Conservation (phyloP, 1,140 invertebrate species). For the Thrips palmi region DNA sequence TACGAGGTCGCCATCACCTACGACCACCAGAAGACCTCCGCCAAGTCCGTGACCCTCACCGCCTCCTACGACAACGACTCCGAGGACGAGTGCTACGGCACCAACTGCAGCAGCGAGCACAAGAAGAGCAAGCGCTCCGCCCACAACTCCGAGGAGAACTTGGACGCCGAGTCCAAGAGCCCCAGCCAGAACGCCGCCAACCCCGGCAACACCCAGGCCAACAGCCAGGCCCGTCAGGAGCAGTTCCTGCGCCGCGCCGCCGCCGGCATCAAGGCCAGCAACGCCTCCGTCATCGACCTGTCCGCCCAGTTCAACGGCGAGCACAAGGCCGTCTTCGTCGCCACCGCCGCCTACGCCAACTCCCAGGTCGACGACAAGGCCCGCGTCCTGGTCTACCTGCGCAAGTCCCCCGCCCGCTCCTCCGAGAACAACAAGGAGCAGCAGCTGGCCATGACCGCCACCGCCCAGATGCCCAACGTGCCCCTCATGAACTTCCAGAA, state of each 20-base stretch:
- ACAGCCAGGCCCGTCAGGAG: slow-evolving; percentile 26
- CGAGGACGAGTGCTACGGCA: no score
- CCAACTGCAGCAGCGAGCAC: no score
- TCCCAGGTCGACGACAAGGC: no score
- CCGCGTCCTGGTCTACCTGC: no score
- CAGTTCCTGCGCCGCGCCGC: slow-evolving; percentile 28
- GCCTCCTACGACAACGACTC: slow-evolving; percentile 14
- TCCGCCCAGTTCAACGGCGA: slow-evolving; percentile 27
- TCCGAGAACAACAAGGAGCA: no score
- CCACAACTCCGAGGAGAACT: no score
- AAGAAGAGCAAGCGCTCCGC: no score
- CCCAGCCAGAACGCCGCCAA: slow-evolving; percentile 2
- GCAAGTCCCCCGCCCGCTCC: no score
- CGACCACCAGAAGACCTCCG: slow-evolving; percentile 15
- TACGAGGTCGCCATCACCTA: no score
- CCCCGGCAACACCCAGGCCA: slow-evolving; percentile 12
- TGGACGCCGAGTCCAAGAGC: no score
- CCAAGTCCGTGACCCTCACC: slow-evolving; percentile 15
- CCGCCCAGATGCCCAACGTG: slow-evolving; percentile 24
- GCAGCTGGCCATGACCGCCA: slow-evolving; percentile 25
- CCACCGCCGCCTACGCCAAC: no score
- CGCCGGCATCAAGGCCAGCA: slow-evolving; percentile 26
- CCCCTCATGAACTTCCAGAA: slow-evolving; percentile 28
- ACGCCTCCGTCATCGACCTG: slow-evolving; percentile 28
- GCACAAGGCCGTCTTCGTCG: slow-evolving; percentile 23